Base-by-base conservation (phyloP, 2,113 vertebrate species). In the Larimichthys polyactis region DNA sequence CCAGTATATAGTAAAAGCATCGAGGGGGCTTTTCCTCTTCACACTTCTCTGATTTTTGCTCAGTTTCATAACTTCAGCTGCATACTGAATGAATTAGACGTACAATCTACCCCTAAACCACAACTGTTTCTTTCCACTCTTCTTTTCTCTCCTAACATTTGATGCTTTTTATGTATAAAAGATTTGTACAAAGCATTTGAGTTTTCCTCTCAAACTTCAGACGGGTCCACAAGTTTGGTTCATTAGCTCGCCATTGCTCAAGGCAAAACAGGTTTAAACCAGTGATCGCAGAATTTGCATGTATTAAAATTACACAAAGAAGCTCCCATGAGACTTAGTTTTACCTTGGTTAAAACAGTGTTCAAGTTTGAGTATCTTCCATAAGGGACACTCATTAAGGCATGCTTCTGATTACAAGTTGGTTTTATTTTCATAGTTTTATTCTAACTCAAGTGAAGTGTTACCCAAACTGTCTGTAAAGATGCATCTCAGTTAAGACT, bases 11-110 rank as follows among this genome's bases (percentile, higher is more conserved):
- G 63, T 51, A 48, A 16, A 12, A 14, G 63, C 63, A 64, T 54
- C 29, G 9, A 67, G 44, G 67, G 17, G 73, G 65, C 24, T 84
- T 71, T 69, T 86, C 48, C 48, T 81, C 73, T 74, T 79, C 82
- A 89, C 77, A 75, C 62, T 60, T 36, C 20, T 62, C 75, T 85
- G 74, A 77, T 57, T 79, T 85, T 69, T 51, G n/a, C 65, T 84
- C 66, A 57, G 78, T 75, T 78, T 81, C 63, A 74, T 78, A 73
- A 65, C 22, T 22, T 66, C 32, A n/a, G 40, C 62, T 63, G 54
- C 70, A 55, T 44, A 65, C 72, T 74, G 70, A 78, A 63, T 74
- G 58, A 65, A 67, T 71, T 49, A 49, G 57, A 27, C 4, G 9
- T 43, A 66, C 55, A 76, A 63, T 66, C 65, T 70, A 15, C 46